Conservation (phyloP, 2,113 vertebrate genomes). For the Indicator indicator region DNA sequence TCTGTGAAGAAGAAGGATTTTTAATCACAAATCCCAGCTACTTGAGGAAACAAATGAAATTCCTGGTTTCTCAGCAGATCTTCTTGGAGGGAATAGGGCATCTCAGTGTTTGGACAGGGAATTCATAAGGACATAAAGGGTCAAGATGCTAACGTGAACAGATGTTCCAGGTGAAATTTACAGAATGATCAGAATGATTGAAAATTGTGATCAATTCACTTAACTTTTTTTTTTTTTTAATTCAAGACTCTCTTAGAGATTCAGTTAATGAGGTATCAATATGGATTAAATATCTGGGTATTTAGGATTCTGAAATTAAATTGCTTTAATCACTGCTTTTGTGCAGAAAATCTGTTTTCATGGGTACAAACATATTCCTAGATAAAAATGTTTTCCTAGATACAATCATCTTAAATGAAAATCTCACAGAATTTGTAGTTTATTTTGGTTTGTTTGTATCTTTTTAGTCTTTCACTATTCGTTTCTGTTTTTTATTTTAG, state of each 20-base stretch:
- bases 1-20: background rate
- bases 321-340: background rate
- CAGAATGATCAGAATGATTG: background rate
- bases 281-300: background rate
- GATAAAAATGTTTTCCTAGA: background rate
- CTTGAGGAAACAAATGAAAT: background rate
- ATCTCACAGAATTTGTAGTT: background rate
- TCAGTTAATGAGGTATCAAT: background rate
- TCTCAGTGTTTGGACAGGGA: background rate
- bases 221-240: background rate
- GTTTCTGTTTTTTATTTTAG: background rate
- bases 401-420: background rate
- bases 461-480: background rate
- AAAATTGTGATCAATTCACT: background rate
- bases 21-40: background rate
- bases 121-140: background rate
- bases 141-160: background rate
- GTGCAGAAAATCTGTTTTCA: background rate
- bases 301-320: background rate
- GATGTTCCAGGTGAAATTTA: background rate
- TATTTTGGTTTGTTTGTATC: fast-evolving
- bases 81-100: background rate
- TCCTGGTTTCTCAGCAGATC: background rate
- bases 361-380: background rate
- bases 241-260: background rate